Conservation (phyloP, 2,888 invertebrate species). For the Hoplodrina ambigua region DNA sequence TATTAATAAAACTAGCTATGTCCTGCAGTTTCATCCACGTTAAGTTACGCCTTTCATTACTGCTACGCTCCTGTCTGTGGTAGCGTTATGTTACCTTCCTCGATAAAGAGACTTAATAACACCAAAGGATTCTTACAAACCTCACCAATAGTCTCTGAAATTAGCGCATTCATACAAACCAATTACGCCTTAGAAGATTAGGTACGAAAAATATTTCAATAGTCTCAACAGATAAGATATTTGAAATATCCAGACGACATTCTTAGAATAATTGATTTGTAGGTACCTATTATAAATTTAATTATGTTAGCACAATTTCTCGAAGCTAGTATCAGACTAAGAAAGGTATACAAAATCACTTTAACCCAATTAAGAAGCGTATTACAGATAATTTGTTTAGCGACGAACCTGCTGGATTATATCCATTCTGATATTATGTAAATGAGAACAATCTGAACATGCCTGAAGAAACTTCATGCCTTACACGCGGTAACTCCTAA, state of each 20-base stretch:
- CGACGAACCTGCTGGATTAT: slow-evolving; percentile 48
- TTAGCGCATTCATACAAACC: too few relatives aligned
- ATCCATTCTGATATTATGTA: slow-evolving; percentile 60
- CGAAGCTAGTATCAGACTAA: neutral
- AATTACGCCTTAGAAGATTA: too few relatives aligned
- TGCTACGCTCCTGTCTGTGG: too few relatives aligned
- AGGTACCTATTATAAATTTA: neutral
- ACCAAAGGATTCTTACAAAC: too few relatives aligned
- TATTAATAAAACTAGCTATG: too few relatives aligned
- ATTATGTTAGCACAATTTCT: neutral
- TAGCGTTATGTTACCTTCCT: too few relatives aligned
- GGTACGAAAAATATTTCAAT: too few relatives aligned
- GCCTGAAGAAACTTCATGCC: slow-evolving; percentile 43
- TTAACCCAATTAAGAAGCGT: slow-evolving; percentile 38
- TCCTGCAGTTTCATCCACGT: too few relatives aligned
- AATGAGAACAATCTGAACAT: slow-evolving; percentile 56
- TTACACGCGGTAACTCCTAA: slow-evolving; percentile 54
- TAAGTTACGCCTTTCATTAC: too few relatives aligned
- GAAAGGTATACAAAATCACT: slow-evolving; percentile 23
- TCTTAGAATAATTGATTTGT: neutral
- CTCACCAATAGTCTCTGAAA: too few relatives aligned
- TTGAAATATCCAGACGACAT: neutral
- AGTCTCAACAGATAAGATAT: too few relatives aligned
- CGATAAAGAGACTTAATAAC: too few relatives aligned
- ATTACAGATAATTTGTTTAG: slow-evolving; percentile 58